These are phyloP conservation scores for Drosophila melanogaster DNA, from an alignment of 1,140 invertebrate species.

Conservation along the genomic window Release_6_plus_ISO1_MT NT_033779.5:15195001-15195500, in stretches of 20 bases:
- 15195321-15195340: slow-evolving; percentile 15
- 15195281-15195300: slow-evolving; percentile 51
- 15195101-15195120: not conserved
- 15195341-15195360: slow-evolving; percentile 44
- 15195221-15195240: slow-evolving; percentile 50
- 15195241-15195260: slow-evolving; percentile 40
- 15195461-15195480: slow-evolving; percentile 74
- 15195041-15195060: not conserved
- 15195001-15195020: no score
- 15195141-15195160: slow-evolving; percentile 9
- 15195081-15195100: not conserved
- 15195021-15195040: no score
- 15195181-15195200: slow-evolving; percentile 65
- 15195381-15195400: slow-evolving; percentile 72
- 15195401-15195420: not conserved
- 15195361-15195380: slow-evolving; percentile 81
- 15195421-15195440: not conserved
- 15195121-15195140: not conserved
- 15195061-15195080: no score
- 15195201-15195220: slow-evolving; percentile 61
- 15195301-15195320: slow-evolving; percentile 23
- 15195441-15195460: slow-evolving; percentile 32
- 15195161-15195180: slow-evolving; percentile 45
- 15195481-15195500: slow-evolving; percentile 43
- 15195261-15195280: slow-evolving; percentile 20